Conservation (phyloP, 2,113 vertebrate genomes). For the Prinia subflava region DNA sequence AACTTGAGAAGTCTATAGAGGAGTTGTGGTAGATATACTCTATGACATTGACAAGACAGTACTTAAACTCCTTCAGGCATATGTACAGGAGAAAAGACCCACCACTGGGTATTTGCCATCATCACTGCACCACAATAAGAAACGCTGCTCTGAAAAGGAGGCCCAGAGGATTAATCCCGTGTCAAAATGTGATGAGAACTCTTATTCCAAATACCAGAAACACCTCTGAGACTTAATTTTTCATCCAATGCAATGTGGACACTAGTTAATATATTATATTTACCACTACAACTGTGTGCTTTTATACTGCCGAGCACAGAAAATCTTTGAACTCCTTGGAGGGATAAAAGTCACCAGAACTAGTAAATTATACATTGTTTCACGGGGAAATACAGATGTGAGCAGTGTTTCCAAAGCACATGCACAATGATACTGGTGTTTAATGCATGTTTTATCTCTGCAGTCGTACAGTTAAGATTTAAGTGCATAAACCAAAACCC, state of each 20-base stretch:
- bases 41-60: neutral
- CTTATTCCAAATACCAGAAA: slow-evolving; percentile 32
- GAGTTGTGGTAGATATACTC: neutral
- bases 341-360: neutral
- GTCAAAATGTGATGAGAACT: slow-evolving; percentile 25
- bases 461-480: neutral
- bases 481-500: neutral
- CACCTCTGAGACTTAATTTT: slow-evolving; percentile 19
- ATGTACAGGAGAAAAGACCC: neutral
- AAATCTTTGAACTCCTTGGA: slow-evolving; percentile 6
- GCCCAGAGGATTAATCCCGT: slow-evolving; percentile 4
- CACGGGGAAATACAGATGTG: neutral
- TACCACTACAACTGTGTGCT: neutral
- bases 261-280: neutral
- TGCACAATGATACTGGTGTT: neutral
- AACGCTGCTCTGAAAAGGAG: neutral
- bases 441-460: neutral
- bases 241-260: neutral
- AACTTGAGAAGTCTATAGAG: neutral
- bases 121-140: neutral
- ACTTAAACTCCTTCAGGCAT: neutral
- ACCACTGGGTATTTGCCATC: neutral
- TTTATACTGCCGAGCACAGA: neutral
- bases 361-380: neutral
- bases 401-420: neutral